phyloP scores from a whole-genome alignment of 2,113 vertebrate genomes.

The Sylvia atricapilla region DNA sequence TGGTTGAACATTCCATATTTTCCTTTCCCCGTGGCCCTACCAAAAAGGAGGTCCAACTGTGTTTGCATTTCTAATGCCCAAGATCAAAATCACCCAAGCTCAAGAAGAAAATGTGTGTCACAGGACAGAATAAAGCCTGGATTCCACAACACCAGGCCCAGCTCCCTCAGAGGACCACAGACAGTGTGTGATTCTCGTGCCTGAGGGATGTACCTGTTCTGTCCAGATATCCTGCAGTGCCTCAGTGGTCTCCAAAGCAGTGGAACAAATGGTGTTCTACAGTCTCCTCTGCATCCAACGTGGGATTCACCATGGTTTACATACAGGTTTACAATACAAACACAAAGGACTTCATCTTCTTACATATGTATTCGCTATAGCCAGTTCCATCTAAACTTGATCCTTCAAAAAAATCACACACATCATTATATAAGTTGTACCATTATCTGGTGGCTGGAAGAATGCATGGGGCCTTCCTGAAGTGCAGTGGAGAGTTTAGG shows the following conservation, averaged over 20 bases:
- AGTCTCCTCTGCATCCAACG: background rate
- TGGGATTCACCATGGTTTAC: background rate
- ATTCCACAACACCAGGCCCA: background rate
- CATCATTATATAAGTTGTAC: background rate
- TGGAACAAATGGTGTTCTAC: background rate
- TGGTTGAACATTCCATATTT: background rate
- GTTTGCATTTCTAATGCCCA: background rate
- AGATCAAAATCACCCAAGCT: background rate
- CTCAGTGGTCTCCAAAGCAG: background rate
- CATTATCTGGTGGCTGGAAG: background rate
- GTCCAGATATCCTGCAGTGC: background rate
- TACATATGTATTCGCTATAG: background rate
- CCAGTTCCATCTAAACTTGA: background rate
- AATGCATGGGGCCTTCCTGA: background rate
- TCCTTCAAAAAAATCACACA: background rate
- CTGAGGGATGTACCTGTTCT: background rate
- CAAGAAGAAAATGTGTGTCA: background rate
- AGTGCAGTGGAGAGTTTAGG: background rate
- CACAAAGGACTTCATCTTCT: background rate
- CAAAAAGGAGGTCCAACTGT: background rate
- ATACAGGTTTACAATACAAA: background rate
- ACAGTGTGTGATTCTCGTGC: background rate
- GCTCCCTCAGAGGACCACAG: background rate
- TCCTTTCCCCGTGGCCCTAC: accelerated
- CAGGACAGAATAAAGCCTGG: background rate